Conservation (phyloP, 2,113 vertebrate species). For the Dolichotis patagonum region DNA sequence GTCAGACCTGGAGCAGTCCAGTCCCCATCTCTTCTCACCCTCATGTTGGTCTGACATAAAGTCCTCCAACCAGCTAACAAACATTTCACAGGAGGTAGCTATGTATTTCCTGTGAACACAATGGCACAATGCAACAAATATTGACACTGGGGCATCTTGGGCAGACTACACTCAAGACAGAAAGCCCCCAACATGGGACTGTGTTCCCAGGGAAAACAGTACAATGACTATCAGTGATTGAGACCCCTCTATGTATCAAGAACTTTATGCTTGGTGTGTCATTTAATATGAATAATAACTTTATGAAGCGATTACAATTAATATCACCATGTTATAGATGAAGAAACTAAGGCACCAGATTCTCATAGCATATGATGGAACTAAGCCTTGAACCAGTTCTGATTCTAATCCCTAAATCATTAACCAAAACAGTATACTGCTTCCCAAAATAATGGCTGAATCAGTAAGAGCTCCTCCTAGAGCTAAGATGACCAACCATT, state of each 20-base stretch:
- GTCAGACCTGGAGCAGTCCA: background rate
- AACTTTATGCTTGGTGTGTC: background rate
- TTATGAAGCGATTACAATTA: background rate
- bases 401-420: background rate
- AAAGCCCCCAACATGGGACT: rapidly evolving
- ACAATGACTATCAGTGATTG: background rate
- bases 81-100: background rate
- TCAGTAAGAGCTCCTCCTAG: background rate
- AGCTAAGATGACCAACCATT: background rate
- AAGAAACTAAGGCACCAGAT: background rate
- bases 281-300: background rate
- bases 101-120: background rate
- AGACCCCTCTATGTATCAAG: background rate
- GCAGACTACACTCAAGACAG: background rate
- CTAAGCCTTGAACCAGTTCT: background rate
- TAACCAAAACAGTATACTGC: background rate
- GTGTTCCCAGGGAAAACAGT: background rate
- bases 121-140: background rate
- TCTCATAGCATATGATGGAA: background rate
- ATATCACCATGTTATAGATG: background rate
- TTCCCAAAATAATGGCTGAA: background rate
- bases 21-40: background rate
- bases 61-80: background rate
- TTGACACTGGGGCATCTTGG: background rate
- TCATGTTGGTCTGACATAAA: background rate